phyloP scores from a whole-genome alignment of 2,797 vertebrate species.

The Pangasius macronema region DNA sequence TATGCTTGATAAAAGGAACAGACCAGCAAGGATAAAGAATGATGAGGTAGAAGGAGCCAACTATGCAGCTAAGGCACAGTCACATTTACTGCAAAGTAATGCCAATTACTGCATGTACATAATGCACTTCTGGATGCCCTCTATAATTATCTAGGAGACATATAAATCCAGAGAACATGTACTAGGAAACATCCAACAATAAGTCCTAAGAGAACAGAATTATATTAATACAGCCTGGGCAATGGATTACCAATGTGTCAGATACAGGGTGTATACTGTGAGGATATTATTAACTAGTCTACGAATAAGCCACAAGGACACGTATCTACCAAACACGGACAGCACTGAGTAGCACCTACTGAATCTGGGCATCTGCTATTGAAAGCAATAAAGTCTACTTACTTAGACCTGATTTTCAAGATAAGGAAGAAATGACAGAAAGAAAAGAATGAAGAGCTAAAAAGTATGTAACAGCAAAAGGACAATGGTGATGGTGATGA shows the following conservation, averaged over 20 bases:
- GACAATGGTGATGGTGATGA: neutral
- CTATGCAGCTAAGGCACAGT: constrained; percentile 22
- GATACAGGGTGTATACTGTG: neutral
- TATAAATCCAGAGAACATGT: neutral
- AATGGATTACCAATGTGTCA: neutral
- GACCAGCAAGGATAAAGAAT: constrained; percentile 60
- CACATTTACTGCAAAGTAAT: neutral
- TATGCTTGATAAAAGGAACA: constrained; percentile 72
- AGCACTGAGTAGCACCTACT: neutral
- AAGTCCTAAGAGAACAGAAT: neutral
- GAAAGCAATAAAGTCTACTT: constrained; percentile 69
- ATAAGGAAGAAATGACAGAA: constrained; percentile 63
- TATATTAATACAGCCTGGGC: neutral
- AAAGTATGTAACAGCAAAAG: neutral
- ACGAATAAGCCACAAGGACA: constrained; percentile 10
- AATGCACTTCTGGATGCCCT: neutral
- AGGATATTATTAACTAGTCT: neutral
- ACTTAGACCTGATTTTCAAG: constrained; percentile 83
- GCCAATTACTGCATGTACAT: neutral
- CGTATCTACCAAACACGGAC: neutral
- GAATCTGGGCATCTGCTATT: neutral
- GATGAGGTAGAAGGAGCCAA: constrained; percentile 9
- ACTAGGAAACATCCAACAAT: constrained; percentile 2
- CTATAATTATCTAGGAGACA: neutral
- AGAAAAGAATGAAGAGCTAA: constrained; percentile 49